Conservation (phyloP, 1,140 invertebrate species). For the Armadillidium nasatum region DNA sequence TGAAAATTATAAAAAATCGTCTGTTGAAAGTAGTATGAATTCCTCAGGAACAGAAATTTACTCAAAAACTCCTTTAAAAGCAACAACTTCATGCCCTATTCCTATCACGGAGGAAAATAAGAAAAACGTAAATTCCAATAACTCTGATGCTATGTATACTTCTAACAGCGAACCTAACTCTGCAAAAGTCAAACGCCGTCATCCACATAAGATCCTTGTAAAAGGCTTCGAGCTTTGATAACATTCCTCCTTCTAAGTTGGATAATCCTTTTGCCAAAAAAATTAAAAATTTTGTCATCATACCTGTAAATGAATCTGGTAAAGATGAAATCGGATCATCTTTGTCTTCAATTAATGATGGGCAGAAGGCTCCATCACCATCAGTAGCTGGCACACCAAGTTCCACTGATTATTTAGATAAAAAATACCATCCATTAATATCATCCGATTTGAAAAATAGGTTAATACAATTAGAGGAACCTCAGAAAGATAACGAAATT, state of each 20-base stretch:
- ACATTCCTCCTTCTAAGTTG: conserved; percentile 38
- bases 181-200: conserved; percentile 8
- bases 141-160: too few species aligned
- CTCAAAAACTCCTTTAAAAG: too few species aligned
- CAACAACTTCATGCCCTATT: too few species aligned
- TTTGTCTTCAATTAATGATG: not conserved
- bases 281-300: conserved; percentile 36
- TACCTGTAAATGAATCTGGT: conserved; percentile 36
- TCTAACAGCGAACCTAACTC: not conserved
- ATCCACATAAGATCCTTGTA: conserved; percentile 31
- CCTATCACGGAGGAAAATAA: too few species aligned
- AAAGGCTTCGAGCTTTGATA: conserved; percentile 40
- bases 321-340: not conserved
- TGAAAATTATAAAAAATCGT: too few species aligned
- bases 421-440: not conserved
- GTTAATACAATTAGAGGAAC: not conserved
- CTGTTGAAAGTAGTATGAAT: too few species aligned
- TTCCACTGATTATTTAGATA: too few species aligned
- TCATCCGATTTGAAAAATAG: not conserved
- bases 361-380: not conserved
- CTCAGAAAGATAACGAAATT: not conserved
- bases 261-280: conserved; percentile 36
- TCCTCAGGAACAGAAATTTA: too few species aligned
- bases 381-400: not conserved
- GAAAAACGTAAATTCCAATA: too few species aligned